Base-by-base conservation (phyloP, 1,140 invertebrate genomes). In the Drosophila rufa region DNA sequence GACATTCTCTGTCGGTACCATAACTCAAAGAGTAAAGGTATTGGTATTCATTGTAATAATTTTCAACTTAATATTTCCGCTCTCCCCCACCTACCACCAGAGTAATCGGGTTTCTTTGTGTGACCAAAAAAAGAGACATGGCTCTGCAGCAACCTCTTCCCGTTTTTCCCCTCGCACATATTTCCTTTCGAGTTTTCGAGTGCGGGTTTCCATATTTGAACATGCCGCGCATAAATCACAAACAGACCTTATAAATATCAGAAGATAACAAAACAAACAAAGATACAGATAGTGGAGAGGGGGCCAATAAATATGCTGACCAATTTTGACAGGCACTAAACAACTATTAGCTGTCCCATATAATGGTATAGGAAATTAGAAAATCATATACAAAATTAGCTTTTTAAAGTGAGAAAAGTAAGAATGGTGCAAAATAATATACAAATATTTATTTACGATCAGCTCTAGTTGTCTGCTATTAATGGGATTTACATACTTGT, bases 141-240 rank as follows among this genome's bases (percentile, higher is more conserved):
- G 42, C 53, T 67, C 12, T 38, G 22, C 36, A 22, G 19, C 47
- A 60, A 50, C 45, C 59, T 36, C 30, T 61, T 51, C 38, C 56
- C 22, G 53, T 12, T 25, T 58, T 58, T 15, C 64, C 38, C 64
- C 19, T 3, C 19, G 12, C 3, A 66, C 36, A 25, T 62, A 46
- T 62, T 66, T 66, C 57, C 64, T 62, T 53, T 69, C 19, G 36
- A 22, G 48, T 66, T 62, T 53, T 69, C 19, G 36, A 22, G 48
- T 66, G 45, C 50, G 43, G 12, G 65, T 57, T 71, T 36, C 68
- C 68, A 69, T 70, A 71, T 71, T 71, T 57, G 68, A 71, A 42
- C 68, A 70, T 47, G 42, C 17, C 65, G 66, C 47, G 22, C 50
- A 71, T 71, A 71, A 73, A 73, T 73, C 69, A 73, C n/a, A 15